These are phyloP conservation scores for Cybosia mesomella DNA, from an alignment of 2,888 invertebrate species.

Conservation along the genomic window DNA sequence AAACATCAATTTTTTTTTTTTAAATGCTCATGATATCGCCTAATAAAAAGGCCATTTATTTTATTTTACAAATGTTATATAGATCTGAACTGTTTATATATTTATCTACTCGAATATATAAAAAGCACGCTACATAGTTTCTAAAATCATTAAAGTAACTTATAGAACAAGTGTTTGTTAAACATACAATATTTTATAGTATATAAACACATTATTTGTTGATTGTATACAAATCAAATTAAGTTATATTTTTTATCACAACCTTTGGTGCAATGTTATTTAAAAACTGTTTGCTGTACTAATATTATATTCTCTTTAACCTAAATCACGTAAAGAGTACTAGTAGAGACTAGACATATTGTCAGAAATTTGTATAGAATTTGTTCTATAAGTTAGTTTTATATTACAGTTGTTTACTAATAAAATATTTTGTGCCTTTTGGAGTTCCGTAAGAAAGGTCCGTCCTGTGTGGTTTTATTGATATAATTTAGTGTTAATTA, in stretches of 20 bases:
- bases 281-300: not conserved
- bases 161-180: constrained; percentile 14
- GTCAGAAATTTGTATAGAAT: not conserved
- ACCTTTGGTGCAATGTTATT: not conserved
- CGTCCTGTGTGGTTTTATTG: constrained; percentile 42
- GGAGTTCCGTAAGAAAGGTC: constrained; percentile 60
- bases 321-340: not conserved
- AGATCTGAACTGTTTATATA: not conserved
- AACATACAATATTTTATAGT: not conserved
- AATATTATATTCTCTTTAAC: not conserved
- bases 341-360: not conserved
- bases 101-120: not conserved
- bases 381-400: constrained; percentile 40
- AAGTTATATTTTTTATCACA: not conserved
- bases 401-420: constrained; percentile 24
- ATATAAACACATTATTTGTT: not conserved
- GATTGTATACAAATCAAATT: not conserved
- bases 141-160: constrained; percentile 7
- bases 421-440: constrained; percentile 49
- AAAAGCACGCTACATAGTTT: constrained; percentile 15
- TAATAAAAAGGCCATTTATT: not conserved
- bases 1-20: not conserved
- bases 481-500: constrained; percentile 18
- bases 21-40: no score
- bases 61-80: not conserved